A percentile compares a stretch with the other conserved stretches of the same genome.
Conservation (phyloP, 2,113 vertebrate genomes). For the Dipodomys merriami region DNA sequence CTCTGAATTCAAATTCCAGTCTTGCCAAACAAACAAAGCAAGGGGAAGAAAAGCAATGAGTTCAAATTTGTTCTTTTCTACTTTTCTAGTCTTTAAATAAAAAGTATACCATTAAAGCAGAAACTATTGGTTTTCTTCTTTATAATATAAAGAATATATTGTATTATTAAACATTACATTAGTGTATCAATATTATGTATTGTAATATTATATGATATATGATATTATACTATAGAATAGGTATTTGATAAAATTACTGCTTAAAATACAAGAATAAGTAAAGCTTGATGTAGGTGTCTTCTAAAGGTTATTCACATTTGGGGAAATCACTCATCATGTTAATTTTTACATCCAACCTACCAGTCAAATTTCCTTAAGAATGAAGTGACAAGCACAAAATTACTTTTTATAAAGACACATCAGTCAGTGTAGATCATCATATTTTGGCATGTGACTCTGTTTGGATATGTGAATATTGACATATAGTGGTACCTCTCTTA, state of each 20-base stretch:
- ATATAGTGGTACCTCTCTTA: background rate
- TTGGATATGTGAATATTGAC: too few relatives aligned
- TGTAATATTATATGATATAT: too few relatives aligned
- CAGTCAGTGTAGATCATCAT: background rate
- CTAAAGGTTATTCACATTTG: too few relatives aligned
- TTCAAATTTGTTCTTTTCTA: background rate
- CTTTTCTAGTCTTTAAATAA: background rate
- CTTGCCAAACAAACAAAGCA: too few relatives aligned
- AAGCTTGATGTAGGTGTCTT: too few relatives aligned
- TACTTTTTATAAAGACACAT: background rate
- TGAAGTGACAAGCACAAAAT: background rate
- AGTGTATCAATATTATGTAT: too few relatives aligned
- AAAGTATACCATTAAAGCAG: background rate
- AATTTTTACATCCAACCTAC: background rate
- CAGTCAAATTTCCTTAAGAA: conserved; percentile 4
- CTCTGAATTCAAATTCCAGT: background rate
- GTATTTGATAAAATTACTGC: too few relatives aligned
- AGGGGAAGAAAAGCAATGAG: background rate
- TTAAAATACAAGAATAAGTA: too few relatives aligned
- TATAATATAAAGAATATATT: too few relatives aligned
- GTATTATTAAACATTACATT: too few relatives aligned
- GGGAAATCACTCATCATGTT: too few relatives aligned
- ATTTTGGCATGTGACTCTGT: background rate
- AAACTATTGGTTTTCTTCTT: background rate
- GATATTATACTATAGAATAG: too few relatives aligned